phyloP scores from a whole-genome alignment of 2,113 vertebrate species.

The Heterotis niloticus region DNA sequence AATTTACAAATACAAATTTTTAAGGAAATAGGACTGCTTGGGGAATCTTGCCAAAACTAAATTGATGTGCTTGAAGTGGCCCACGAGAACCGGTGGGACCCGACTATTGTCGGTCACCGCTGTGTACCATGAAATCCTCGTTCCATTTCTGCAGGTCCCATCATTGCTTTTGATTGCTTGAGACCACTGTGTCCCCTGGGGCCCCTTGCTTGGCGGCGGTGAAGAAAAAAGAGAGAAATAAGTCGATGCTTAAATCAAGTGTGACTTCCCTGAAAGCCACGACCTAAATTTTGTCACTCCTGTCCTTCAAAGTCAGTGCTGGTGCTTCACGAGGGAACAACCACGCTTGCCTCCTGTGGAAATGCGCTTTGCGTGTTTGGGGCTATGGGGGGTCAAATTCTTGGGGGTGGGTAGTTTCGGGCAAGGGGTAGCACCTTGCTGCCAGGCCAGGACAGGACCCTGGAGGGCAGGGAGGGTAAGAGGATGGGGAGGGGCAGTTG shows the following conservation, averaged over 20 bases:
- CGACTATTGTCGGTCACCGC: neutral
- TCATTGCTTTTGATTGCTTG: neutral
- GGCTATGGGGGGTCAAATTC: neutral
- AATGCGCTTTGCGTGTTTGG: neutral
- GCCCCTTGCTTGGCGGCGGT: too few relatives aligned
- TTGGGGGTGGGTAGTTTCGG: neutral
- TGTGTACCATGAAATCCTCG: slow-evolving; percentile 3
- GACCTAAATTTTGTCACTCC: slow-evolving; percentile 10
- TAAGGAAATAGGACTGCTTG: too few relatives aligned
- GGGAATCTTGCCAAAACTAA: neutral
- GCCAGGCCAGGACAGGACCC: slow-evolving; percentile 9
- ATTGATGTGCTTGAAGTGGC: slow-evolving; percentile 9
- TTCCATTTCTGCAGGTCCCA: neutral
- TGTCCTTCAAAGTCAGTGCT: neutral
- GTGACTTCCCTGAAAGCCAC: neutral
- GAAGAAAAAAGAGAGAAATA: neutral
- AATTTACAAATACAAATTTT: too few relatives aligned
- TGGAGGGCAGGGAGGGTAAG: neutral
- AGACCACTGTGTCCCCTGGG: neutral
- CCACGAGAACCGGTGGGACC: neutral
- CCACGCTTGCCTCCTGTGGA: slow-evolving; percentile 8
- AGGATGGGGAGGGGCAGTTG: neutral
- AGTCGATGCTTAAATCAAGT: slow-evolving; percentile 2
- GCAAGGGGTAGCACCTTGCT: neutral
- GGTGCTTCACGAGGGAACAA: neutral